Evolutionary conservation across 2,113 vertebrate species (phyloP).

Genomic region (Amazona guildingii): DNA sequence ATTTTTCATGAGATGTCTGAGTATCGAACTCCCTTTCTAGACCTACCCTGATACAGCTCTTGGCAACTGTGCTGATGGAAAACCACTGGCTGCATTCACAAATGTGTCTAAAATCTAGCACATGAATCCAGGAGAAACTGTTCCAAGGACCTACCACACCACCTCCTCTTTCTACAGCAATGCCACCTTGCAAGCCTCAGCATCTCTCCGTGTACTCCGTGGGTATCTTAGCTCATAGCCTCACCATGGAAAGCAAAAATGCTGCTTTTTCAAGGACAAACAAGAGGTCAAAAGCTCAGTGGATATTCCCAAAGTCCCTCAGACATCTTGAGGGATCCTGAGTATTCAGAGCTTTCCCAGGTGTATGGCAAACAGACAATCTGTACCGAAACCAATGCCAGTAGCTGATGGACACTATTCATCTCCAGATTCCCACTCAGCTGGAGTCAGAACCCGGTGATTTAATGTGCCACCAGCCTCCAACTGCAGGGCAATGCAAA

Average conservation of each 20-base stretch:
- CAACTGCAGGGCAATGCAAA: not conserved
- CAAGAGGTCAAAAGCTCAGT: not conserved
- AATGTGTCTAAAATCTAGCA: not conserved
- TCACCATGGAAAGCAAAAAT: not conserved
- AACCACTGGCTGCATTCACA: not conserved
- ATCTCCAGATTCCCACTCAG: not conserved
- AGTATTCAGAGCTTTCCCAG: not conserved
- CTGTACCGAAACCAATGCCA: not conserved
- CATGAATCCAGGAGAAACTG: not conserved
- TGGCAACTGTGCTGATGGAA: not conserved
- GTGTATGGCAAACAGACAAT: not conserved
- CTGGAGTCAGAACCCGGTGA: not conserved
- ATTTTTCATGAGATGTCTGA: conserved; percentile 33
- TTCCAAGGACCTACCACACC: not conserved
- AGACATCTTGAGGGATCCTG: not conserved
- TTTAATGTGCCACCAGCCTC: not conserved
- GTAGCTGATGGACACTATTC: not conserved
- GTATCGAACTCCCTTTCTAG: not conserved
- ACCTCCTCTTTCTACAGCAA: not conserved
- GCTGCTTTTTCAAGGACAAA: not conserved
- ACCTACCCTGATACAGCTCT: not conserved
- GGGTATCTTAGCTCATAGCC: not conserved
- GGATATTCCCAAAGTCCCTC: not conserved
- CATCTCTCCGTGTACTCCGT: not conserved
- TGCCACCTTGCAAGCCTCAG: not conserved